These are phyloP conservation scores for Fulmarus glacialis DNA, from an alignment of 2,113 vertebrate genomes.

Conservation along the genomic window DNA sequence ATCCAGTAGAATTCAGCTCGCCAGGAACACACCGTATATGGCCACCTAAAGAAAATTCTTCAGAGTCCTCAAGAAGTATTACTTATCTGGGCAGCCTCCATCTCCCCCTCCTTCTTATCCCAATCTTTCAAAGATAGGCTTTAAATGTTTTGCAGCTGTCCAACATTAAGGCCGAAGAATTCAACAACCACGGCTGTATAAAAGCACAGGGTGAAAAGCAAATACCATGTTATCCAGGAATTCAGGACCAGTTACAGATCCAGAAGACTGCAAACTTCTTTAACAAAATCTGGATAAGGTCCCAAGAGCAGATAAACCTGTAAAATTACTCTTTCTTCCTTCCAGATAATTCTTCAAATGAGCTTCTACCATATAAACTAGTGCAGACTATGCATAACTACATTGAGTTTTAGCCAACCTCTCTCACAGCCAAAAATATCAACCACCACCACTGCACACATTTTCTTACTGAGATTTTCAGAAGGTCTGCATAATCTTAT, in stretches of 20 bases:
- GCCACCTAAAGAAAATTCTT: background rate
- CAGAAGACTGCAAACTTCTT: background rate
- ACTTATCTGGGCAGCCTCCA: background rate
- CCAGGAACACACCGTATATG: background rate
- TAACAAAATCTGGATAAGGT: background rate
- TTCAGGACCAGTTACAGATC: background rate
- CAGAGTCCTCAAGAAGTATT: background rate
- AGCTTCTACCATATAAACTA: slow-evolving; percentile 22
- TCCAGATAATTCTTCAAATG: slow-evolving; percentile 42
- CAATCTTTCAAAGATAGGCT: slow-evolving; percentile 36
- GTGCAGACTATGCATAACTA: slow-evolving; percentile 24
- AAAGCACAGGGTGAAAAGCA: background rate
- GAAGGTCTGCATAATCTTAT: slow-evolving; percentile 59
- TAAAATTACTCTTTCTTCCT: background rate
- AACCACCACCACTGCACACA: slow-evolving; percentile 60
- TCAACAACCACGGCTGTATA: background rate
- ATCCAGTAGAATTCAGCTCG: background rate
- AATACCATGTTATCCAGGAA: background rate
- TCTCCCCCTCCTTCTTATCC: background rate
- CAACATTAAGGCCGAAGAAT: slow-evolving; percentile 20
- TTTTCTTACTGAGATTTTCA: slow-evolving; percentile 62
- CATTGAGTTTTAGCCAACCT: slow-evolving; percentile 43
- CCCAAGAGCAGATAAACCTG: background rate
- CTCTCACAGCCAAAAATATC: slow-evolving; percentile 63
- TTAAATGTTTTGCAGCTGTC: slow-evolving; percentile 49